Percentiles rank a stretch among this genome's conserved stretches.
These are phyloP conservation scores for Hypothenemus hampei DNA, from an alignment of 1,140 invertebrate genomes.

Conservation along the genomic window DNA sequence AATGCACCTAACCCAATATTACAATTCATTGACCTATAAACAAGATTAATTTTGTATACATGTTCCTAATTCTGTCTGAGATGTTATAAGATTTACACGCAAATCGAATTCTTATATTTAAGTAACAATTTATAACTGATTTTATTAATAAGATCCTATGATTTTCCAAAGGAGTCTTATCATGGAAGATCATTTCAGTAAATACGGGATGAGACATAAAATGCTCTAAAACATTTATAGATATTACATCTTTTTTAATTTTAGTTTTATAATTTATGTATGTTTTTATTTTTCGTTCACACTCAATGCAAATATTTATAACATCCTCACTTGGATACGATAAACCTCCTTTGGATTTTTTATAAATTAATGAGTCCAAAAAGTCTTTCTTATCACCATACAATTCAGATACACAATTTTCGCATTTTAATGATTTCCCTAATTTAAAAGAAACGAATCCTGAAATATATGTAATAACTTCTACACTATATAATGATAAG, in stretches of 20 bases:
- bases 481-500: constrained; percentile 8
- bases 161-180: not conserved
- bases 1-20: too few relatives aligned
- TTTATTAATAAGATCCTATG: constrained; percentile 1
- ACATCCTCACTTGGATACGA: constrained; percentile 1
- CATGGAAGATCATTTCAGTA: not conserved
- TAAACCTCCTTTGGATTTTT: constrained; percentile 13
- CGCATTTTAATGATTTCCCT: constrained; percentile 19
- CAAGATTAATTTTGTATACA: too few relatives aligned
- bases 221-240: not conserved
- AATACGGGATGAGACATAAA: constrained; percentile 1
- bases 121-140: not conserved
- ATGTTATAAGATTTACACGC: not conserved
- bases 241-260: constrained; percentile 3
- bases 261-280: not conserved
- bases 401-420: constrained; percentile 17
- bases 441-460: constrained; percentile 26
- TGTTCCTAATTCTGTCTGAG: too few relatives aligned
- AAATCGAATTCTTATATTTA: constrained; percentile 3
- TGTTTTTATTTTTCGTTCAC: not conserved
- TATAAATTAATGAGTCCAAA: constrained; percentile 13
- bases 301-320: not conserved
- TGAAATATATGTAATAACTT: constrained; percentile 21
- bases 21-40: too few relatives aligned
- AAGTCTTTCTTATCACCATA: constrained; percentile 18